These are phyloP conservation scores for Portunus trituberculatus DNA, from an alignment of 1,140 invertebrate genomes.

Conservation along the genomic window DNA sequence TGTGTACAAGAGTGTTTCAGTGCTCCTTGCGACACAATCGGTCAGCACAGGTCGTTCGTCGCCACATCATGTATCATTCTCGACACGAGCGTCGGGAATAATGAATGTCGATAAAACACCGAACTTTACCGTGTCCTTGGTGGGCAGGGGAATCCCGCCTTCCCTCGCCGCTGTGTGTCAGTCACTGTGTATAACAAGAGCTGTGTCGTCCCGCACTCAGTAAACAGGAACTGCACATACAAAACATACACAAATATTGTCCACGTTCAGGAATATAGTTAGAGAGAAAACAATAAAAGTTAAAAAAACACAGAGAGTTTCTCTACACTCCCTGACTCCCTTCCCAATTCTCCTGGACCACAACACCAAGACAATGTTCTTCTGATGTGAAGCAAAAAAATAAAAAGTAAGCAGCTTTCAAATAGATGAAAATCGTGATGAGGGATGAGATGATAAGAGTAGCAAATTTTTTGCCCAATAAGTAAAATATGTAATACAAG, in stretches of 20 bases:
- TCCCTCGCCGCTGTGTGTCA: not conserved
- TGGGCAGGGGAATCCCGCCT: not conserved
- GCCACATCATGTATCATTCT: not conserved
- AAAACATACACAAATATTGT: constrained; percentile 11
- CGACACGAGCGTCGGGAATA: not conserved
- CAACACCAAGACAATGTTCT: too few relatives aligned
- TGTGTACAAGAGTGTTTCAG: not conserved
- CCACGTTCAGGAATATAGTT: constrained; percentile 12
- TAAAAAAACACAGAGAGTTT: not conserved
- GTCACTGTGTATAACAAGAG: constrained; percentile 22
- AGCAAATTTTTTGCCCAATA: too few relatives aligned
- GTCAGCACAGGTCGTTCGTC: not conserved
- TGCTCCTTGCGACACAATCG: not conserved
- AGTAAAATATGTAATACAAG: too few relatives aligned
- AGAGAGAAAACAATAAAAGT: constrained; percentile 10
- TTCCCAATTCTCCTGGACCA: not conserved
- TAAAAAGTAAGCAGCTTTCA: too few relatives aligned
- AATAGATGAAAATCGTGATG: too few relatives aligned
- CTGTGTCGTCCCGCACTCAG: constrained; percentile 16
- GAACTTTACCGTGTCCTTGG: not conserved
- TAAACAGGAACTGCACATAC: constrained; percentile 22
- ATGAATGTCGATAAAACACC: not conserved
- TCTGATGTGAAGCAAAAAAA: too few relatives aligned
- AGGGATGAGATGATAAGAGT: too few relatives aligned
- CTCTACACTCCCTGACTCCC: not conserved